phyloP scores from a whole-genome alignment of 2,797 vertebrate genomes.

The Gorsachius magnificus region DNA sequence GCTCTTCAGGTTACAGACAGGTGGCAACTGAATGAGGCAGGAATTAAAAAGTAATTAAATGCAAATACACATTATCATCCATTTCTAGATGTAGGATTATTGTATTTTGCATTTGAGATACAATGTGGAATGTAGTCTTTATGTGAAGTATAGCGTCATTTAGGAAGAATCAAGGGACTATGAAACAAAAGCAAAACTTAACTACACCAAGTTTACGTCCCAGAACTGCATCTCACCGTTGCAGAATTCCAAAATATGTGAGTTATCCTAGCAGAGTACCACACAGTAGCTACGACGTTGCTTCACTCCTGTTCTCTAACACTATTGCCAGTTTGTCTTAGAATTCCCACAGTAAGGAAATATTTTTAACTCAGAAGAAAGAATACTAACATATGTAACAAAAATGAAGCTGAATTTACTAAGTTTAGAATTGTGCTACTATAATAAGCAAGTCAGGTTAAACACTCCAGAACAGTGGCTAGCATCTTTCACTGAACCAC shows the following conservation, averaged over 20 bases:
- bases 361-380: neutral
- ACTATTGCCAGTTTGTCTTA: neutral
- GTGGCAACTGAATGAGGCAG: neutral
- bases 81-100: neutral
- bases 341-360: neutral
- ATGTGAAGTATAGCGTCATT: neutral
- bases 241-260: neutral
- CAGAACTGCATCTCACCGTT: neutral
- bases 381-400: neutral
- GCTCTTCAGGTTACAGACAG: rapidly evolving
- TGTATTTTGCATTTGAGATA: neutral
- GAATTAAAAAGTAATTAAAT: neutral
- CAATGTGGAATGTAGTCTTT: neutral
- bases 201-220: neutral
- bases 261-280: neutral
- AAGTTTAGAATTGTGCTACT: neutral
- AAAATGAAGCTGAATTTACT: neutral
- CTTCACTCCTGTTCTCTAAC: neutral
- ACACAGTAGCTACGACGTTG: rapidly evolving
- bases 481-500: neutral
- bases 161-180: neutral
- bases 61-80: neutral
- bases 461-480: neutral
- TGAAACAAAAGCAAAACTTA: neutral
- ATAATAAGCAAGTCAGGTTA: neutral